Base-by-base conservation (phyloP, 2,113 vertebrate species). In the Oncorhynchus nerka region DNA sequence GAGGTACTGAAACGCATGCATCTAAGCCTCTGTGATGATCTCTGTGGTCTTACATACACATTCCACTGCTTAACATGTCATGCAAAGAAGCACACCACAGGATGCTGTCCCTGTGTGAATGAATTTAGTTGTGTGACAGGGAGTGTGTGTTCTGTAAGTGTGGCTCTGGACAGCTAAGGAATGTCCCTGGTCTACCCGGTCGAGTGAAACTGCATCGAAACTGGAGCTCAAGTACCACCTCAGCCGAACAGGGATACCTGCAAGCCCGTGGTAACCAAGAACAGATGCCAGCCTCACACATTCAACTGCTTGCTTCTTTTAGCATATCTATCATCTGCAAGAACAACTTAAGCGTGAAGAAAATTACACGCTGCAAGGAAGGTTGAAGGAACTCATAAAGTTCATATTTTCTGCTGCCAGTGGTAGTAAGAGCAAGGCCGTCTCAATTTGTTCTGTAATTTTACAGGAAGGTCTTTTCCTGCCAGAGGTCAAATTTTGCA, bases 111-210 rank as follows among this genome's bases (percentile, higher is more conserved):
- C 77, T 34, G 73, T 83, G 81, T 65, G 71, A 83, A 79, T 76
- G 71, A 79, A 84, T 89, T 22, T 82, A 75, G 78, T 74, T 75
- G 77, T 86, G 83, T 89, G 89, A 88, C 86, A 86, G 77, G 77
- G 88, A 84, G 75, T 72, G 48, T 78, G 84, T 83, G 74, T 83
- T 75, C 84, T 55, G 85, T 79, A 84, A 82, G 80, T 84, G 87
- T 86, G 84, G 34, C 78, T 78, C 55, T 84, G 85, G 68, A 79
- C 81, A 71, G 87, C 70, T 79, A 49, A 92, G 91, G 93, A 93
- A 94, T 94, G 93, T 91, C 84, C 89, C 91, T 89, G 71, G 90
- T 91, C 92, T 85, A 85, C 91, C 84, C 81, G 69, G 88, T 88
- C 73, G 71, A 89, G 87, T 68, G 55, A 84, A 92, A 87, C 82